phyloP scores from a whole-genome alignment of 2,797 vertebrate genomes.

The Mico argentatus region DNA sequence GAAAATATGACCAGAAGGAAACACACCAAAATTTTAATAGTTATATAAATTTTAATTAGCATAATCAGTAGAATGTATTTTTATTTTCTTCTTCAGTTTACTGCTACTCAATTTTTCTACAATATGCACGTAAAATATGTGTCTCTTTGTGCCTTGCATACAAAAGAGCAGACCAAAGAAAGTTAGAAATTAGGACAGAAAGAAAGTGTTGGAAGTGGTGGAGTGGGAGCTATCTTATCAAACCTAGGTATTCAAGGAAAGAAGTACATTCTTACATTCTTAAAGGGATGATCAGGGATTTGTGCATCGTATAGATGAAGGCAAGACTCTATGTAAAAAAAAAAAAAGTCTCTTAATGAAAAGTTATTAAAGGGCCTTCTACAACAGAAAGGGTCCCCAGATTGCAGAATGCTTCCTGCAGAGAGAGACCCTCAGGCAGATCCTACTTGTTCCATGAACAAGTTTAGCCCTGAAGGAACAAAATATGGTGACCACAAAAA shows the following conservation, averaged over 20 bases:
- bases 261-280: background rate
- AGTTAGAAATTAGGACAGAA: background rate
- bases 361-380: background rate
- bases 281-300: background rate
- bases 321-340: background rate
- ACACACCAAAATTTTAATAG: background rate
- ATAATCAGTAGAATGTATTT: background rate
- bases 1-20: background rate
- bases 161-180: background rate
- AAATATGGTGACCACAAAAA: slow-evolving; percentile 4
- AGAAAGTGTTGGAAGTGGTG: background rate
- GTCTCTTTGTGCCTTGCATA: background rate
- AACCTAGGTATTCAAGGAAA: background rate
- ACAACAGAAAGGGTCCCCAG: background rate
- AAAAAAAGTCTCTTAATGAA: background rate
- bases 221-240: background rate
- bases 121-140: background rate
- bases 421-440: slow-evolving; percentile 30
- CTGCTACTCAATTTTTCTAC: background rate
- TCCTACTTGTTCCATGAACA: background rate
- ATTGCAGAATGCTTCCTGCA: slow-evolving; percentile 29
- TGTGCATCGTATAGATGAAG: background rate
- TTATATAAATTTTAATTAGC: background rate
- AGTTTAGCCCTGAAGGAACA: slow-evolving; percentile 30
- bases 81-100: slow-evolving; percentile 29